Base-by-base conservation (phyloP, 2,113 vertebrate species). In the Delphinus delphis region DNA sequence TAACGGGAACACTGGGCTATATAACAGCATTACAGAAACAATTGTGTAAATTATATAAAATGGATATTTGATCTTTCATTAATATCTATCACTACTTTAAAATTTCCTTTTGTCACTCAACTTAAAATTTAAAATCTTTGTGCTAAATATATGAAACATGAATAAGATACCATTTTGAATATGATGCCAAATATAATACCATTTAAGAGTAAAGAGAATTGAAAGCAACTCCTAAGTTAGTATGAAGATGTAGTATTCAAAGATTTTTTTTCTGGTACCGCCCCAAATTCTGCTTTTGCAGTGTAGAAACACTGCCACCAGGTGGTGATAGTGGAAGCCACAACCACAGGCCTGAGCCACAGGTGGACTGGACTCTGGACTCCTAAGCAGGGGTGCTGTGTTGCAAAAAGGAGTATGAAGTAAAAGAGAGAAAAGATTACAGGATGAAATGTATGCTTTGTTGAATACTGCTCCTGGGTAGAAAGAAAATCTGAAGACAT, bases 41-140 rank as follows among this genome's bases (percentile, higher is more conserved):
- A 93, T 81, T 71, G 23, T 65, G 7, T 58, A 92, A 96, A 91
- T 76, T 85, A 84, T 14, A 95, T 41, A 60, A 83, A 96, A 77
- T 76, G 25, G 14, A 38, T 53, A 88, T 47, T 67, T 55, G 12
- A 87, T 70, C n/a, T 94, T 94, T 90, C 26, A 95, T 71, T 79
- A 91, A 47, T 81, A 90, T n/a, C 12, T 88, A 86, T 13, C 47
- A 80, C 81, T 89, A 92, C 50, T 95, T 79, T 68, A 93, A 73
- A 63, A 36, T 67, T 63, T 88, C 23, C 53, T 95, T 95, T 73
- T 85, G 18, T 83, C 80, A 93, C 5, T 95, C 36, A 93, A 58
- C 71, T 47, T 74, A 7, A 68, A 93, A 67, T 92, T 95, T 70
- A 90, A 96, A 82, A 89, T 90, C 38, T 90, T 58, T 84, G 36